Base-by-base conservation (phyloP, 2,797 vertebrate genomes). In the Manis crassicaudata region DNA sequence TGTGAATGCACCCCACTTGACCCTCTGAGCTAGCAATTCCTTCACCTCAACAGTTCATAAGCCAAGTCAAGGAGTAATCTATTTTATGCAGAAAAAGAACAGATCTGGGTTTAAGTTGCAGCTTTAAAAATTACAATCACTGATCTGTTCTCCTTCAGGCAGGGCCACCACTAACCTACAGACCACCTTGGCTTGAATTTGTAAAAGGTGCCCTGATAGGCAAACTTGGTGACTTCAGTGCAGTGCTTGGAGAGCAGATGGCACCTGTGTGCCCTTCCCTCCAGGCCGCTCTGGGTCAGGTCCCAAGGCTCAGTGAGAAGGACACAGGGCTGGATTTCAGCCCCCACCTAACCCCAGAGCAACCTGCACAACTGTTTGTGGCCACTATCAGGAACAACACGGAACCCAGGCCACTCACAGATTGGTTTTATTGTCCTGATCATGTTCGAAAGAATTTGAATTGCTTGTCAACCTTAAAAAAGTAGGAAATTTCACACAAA, bases 401-500 rank as follows among this genome's bases (percentile, higher is more conserved):
- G 2, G 7, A 18, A 35, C 56, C 35, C 25, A 40, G 50, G 23
- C 23, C 25, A 65, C 12, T 56, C 60, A 70, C 43, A 63, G 14
- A 10, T 1, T 40, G 20, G 10, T 58, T 80, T 89, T 29, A 40
- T 56, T 65, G 27, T 35, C 54, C 32, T 86, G 10, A 58, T 58
- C 43, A 73, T 13, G 6, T 85, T 17, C 52, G 52, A 70, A 89
- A 92, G 16, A 92, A 79, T 86, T 65, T 60, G 29, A 60, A n/a
- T 82, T 20, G 35, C 37, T 37, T 82, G 10, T 58, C 35, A 75
- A 79, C 23, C 20, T 88, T 86, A 52, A 72, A 91, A 60, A 60
- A 86, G 85, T 80, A 90, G 67, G 29, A 81, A 35, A 85, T 83
- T 73, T 79, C 52, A 94, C 8, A 63, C 23, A 35, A 95, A 79